phyloP scores from a whole-genome alignment of 2,888 invertebrate species.

The Anthrax anthrax region DNA sequence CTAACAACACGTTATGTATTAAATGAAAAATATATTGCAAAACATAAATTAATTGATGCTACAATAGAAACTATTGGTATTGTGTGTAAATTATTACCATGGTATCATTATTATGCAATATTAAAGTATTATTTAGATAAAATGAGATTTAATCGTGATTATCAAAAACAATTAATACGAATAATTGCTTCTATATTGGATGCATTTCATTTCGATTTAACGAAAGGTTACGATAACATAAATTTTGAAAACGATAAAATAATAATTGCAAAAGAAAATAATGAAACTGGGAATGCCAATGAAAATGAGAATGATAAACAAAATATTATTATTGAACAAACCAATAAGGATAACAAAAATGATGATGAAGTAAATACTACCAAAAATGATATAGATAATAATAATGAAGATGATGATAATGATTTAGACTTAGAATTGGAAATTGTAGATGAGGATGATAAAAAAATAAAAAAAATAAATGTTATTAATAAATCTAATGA shows the following conservation, averaged over 20 bases:
- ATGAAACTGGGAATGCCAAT: not conserved
- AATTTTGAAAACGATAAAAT: conserved; percentile 18
- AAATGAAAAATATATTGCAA: conserved; percentile 57
- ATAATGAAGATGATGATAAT: conserved; percentile 22
- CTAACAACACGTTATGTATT: conserved; percentile 67
- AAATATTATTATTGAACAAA: conserved; percentile 19
- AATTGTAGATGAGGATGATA: too few relatives aligned
- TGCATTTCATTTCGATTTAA: conserved; percentile 82
- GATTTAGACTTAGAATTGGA: too few relatives aligned
- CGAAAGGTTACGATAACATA: conserved; percentile 37
- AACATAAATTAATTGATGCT: conserved; percentile 69
- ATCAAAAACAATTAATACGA: conserved; percentile 71
- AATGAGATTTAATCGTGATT: conserved; percentile 53
- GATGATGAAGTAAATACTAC: conserved; percentile 7
- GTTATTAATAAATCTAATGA: conserved; percentile 9
- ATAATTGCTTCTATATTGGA: conserved; percentile 68
- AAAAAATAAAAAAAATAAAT: not conserved
- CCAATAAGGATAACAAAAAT: conserved; percentile 33
- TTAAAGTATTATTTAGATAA: conserved; percentile 67
- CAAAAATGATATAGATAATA: conserved; percentile 12
- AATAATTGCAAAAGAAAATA: conserved; percentile 12
- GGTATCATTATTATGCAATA: conserved; percentile 77
- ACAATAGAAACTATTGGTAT: conserved; percentile 68
- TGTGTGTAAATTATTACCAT: conserved; percentile 65
- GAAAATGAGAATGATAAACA: conserved; percentile 14